Percentiles rank a stretch among this genome's conserved stretches.
Evolutionary conservation across 2,797 vertebrate genomes (phyloP).

Genomic region (Fratercula arctica): DNA sequence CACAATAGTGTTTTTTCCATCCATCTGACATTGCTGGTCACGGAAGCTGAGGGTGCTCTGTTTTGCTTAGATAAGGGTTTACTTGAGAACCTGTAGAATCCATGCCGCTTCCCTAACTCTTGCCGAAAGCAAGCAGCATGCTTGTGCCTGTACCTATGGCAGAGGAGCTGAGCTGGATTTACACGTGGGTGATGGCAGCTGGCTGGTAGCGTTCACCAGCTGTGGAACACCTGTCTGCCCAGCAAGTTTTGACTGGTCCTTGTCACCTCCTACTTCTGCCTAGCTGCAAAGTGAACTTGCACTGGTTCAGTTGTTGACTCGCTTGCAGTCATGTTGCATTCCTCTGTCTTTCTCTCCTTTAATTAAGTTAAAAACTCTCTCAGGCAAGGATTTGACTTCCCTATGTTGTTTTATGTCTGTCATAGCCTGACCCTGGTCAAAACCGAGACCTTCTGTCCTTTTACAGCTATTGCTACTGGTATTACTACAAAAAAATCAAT

Average conservation of each 20-base stretch:
- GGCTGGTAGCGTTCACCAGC: fast-evolving
- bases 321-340: not conserved
- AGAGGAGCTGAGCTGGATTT: not conserved
- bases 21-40: not conserved
- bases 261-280: not conserved
- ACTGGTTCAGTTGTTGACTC: not conserved
- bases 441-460: not conserved
- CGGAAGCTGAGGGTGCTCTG: not conserved
- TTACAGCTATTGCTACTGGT: not conserved
- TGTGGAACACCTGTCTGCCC: not conserved
- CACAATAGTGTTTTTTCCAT: not conserved
- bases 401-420: not conserved
- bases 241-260: not conserved
- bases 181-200: fast-evolving
- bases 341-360: not conserved
- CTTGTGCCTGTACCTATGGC: not conserved
- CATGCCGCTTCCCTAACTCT: not conserved
- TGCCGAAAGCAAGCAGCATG: fast-evolving
- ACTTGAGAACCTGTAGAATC: not conserved
- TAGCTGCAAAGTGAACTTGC: not conserved
- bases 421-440: not conserved
- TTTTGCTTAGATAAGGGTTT: not conserved
- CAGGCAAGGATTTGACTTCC: not conserved
- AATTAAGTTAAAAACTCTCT: not conserved
- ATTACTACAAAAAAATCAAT: not conserved